Evolutionary conservation across 2,797 vertebrate species (phyloP).

Genomic region (Poecile montanus): DNA sequence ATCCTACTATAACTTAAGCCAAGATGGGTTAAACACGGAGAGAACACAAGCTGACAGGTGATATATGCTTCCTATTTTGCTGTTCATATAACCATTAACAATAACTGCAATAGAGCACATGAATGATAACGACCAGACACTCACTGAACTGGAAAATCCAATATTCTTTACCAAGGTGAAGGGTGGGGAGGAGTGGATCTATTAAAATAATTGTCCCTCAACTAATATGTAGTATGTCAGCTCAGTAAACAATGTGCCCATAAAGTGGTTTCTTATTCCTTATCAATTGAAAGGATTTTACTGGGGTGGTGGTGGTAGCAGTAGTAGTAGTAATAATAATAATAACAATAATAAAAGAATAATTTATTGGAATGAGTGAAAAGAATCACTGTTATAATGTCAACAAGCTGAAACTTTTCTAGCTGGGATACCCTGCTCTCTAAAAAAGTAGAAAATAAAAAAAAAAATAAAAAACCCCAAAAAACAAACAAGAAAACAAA

Average conservation of each 20-base stretch:
- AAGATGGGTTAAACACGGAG: background rate
- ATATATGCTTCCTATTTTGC: background rate
- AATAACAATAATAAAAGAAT: too few relatives aligned
- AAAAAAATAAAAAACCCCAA: background rate
- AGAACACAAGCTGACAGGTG: background rate
- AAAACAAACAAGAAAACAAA: background rate
- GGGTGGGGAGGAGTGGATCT: background rate
- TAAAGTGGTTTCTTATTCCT: constrained; percentile 9
- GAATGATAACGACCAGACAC: background rate
- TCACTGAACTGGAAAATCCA: background rate
- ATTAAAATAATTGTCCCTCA: background rate
- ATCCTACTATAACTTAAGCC: background rate
- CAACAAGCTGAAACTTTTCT: background rate
- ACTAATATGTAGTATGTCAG: background rate
- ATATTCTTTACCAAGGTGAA: background rate
- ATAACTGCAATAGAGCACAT: background rate
- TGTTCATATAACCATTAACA: constrained; percentile 14
- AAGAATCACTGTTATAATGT: background rate
- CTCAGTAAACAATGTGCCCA: background rate
- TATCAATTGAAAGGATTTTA: background rate
- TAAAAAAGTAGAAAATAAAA: background rate
- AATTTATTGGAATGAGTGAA: background rate
- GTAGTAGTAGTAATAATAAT: background rate
- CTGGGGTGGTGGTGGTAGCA: constrained; percentile 14
- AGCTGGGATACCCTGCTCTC: background rate